Conservation (phyloP, 2,113 vertebrate genomes). For the Reinhardtius hippoglossoides region DNA sequence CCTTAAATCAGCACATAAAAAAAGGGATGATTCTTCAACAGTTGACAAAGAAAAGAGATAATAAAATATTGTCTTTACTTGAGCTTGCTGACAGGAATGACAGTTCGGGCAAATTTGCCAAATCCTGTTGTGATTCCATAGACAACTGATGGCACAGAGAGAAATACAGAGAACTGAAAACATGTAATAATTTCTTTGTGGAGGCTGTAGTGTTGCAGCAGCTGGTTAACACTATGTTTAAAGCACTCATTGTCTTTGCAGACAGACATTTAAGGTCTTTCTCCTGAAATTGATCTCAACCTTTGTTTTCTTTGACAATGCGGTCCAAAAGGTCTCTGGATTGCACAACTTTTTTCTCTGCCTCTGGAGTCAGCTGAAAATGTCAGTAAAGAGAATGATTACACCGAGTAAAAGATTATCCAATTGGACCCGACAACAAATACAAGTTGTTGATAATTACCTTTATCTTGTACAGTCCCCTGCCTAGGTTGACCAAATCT, state of each 20-base stretch:
- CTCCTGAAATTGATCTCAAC: constrained; percentile 70
- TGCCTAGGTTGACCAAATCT: constrained; percentile 92
- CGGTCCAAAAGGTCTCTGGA: constrained; percentile 94
- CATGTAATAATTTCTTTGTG: not conserved
- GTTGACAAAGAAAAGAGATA: not conserved
- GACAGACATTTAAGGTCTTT: not conserved
- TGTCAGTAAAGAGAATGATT: constrained; percentile 15
- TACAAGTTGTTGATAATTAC: constrained; percentile 75
- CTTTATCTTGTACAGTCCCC: constrained; percentile 95
- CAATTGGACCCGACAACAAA: constrained; percentile 5
- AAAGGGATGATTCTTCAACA: not conserved
- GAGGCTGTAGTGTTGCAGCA: not conserved
- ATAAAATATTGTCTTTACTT: constrained; percentile 81
- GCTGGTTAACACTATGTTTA: not conserved
- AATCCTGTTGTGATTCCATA: constrained; percentile 99
- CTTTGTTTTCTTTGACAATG: constrained; percentile 92
- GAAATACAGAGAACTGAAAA: not conserved
- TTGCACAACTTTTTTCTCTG: constrained; percentile 89
- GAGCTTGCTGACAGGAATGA: constrained; percentile 93
- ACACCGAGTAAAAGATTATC: constrained; percentile 48
- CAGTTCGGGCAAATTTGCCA: constrained; percentile 96
- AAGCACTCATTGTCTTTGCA: not conserved
- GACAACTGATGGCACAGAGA: constrained; percentile 86
- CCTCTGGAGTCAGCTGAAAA: constrained; percentile 87
- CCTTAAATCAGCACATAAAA: constrained; percentile 4